Percentiles rank a stretch among this genome's conserved stretches.
phyloP scores from a whole-genome alignment of 2,888 invertebrate species.

The Xestoiulus laeticollis region DNA sequence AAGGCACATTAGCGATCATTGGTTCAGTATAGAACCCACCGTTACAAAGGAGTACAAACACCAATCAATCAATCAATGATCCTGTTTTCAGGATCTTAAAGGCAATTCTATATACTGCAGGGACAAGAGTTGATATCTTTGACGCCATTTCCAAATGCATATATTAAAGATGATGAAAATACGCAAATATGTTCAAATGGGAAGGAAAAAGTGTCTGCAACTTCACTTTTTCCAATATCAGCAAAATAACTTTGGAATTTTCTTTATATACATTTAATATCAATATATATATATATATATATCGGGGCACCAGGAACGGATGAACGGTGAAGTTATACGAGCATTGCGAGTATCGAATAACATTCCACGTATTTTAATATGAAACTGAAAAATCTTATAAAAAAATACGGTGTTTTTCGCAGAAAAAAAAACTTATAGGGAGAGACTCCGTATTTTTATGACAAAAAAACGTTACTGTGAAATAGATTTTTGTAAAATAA shows the following conservation, averaged over 20 bases:
- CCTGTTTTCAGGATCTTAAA: no score
- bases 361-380: not conserved
- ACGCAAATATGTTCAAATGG: not conserved
- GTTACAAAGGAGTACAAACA: no score
- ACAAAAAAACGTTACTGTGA: no score
- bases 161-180: no score
- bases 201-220: not conserved
- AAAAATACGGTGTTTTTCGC: not conserved
- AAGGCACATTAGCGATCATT: no score
- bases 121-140: no score
- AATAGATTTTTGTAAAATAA: not conserved
- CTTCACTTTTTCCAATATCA: not conserved
- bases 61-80: no score
- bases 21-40: no score
- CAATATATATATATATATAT: not conserved
- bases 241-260: slow-evolving; percentile 4
- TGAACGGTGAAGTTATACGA: not conserved
- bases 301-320: not conserved
- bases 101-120: no score
- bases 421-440: no score
- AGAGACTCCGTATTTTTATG: no score
- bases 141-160: no score
- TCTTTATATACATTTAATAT: slow-evolving; percentile 4
- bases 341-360: not conserved
- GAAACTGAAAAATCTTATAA: not conserved